Conservation (phyloP, 2,113 vertebrate species). For the Caloenas nicobarica region DNA sequence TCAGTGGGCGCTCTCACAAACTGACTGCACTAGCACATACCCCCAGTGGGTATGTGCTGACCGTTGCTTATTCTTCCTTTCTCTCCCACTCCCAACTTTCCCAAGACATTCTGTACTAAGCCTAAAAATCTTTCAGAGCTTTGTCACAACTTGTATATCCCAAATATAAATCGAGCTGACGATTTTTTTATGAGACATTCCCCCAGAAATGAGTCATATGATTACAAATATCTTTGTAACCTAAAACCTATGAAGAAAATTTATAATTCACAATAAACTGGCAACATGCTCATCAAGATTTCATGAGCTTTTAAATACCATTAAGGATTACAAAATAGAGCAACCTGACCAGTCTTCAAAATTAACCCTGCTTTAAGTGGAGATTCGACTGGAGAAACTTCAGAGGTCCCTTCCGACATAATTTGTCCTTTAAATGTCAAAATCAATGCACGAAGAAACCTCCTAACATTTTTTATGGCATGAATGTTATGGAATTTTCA, state of each 20-base stretch:
- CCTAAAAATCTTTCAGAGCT: not conserved
- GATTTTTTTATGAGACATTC: constrained; percentile 15
- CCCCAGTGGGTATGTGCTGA: not conserved
- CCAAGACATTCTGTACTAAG: not conserved
- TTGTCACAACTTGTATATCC: constrained; percentile 19
- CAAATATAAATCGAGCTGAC: not conserved
- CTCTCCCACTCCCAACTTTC: not conserved
- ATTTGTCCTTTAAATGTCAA: not conserved
- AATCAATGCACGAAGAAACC: not conserved
- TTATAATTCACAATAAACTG: not conserved
- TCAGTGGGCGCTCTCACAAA: not conserved
- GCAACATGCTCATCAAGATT: not conserved
- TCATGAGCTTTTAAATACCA: constrained; percentile 25
- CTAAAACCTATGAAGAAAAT: not conserved
- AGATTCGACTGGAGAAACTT: not conserved
- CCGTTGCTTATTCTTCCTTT: not conserved
- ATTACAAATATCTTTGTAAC: constrained; percentile 7
- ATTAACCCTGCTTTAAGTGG: not conserved
- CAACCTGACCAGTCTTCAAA: not conserved
- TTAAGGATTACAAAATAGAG: not conserved
- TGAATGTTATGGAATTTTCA: not conserved
- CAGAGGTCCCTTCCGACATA: not conserved
- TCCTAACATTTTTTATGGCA: not conserved
- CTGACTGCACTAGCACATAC: not conserved
- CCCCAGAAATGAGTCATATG: constrained; percentile 5